Evolutionary conservation across 2,888 invertebrate genomes (phyloP), one percentile per base, ranked within the genome.

Genomic region (Halictus quadricinctus): DNA sequence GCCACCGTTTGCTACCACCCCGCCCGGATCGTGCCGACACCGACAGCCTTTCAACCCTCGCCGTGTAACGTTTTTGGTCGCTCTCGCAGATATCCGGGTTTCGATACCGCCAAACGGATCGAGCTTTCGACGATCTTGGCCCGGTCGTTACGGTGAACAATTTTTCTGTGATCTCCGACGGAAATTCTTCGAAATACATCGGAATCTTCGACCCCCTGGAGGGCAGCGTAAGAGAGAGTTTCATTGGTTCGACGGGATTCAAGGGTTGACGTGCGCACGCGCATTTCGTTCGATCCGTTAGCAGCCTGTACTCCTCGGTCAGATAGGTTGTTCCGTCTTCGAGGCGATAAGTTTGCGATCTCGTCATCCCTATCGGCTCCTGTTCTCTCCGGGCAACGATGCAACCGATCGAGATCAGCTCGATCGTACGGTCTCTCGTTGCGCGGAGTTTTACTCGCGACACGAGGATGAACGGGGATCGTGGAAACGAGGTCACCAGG

Each of bases 231-330:
- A 87, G 72, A 80, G 72, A 72, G 83, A 76, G 85, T 88, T 87
- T 60, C 86, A 82, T 87, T 82, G 85, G 83, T 80, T 87, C 66
- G 36, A 83, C 80, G 73, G 72, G 82, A 81, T 87, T 84, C 89
- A 83, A 82, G 84, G 69, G 69, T 81, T 81, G 73, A 81, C n/a
- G 64, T 73, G 88, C 88, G 88, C 88, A 88, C 76, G 88, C 87
- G 88, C 88, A 36, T 36, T 36, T 36, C 87, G 86, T 87, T 88
- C 89, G 89, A 89, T 89, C 87, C 86, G 87, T 84, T 84, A 80
- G 81, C 82, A 81, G 84, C 86, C 79, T 78, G 81, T 86, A 83
- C 74, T 78, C 79, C 76, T 80, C 70, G 76, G 81, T 50, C 79
- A 25, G 88, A 87, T 88, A 88, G 88, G 79, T 80, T 64, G 78